Evolutionary conservation across 2,888 invertebrate species (phyloP).

Genomic region (Lithophane socia): DNA sequence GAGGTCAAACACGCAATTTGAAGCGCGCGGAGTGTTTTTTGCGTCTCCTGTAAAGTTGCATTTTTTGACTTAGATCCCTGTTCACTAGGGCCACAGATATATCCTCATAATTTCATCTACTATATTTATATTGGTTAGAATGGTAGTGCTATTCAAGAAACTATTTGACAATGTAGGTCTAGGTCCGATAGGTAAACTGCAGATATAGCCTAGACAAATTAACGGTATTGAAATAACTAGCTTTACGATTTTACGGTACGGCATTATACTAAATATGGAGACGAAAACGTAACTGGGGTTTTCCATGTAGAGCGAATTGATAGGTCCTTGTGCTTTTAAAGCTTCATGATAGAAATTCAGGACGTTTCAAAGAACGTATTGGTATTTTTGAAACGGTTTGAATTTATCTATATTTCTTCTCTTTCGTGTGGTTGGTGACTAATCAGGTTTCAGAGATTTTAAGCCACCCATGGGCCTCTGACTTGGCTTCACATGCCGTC

Average conservation of each 20-base stretch:
- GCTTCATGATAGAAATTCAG: not conserved
- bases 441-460: too few species aligned
- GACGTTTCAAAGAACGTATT: not conserved
- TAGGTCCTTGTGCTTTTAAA: not conserved
- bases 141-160: not conserved
- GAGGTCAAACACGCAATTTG: too few species aligned
- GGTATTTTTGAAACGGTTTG: not conserved
- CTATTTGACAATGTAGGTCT: constrained; percentile 22
- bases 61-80: too few species aligned
- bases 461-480: too few species aligned
- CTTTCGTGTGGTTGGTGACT: too few species aligned
- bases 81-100: too few species aligned
- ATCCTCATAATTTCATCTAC: too few species aligned
- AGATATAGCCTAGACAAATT: constrained; percentile 7
- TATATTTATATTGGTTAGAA: too few species aligned
- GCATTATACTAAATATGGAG: not conserved
- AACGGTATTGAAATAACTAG: constrained; percentile 23
- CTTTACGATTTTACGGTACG: not conserved
- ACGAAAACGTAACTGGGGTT: not conserved
- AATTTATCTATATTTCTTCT: not conserved
- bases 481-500: too few species aligned
- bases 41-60: too few species aligned
- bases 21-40: too few species aligned
- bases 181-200: constrained; percentile 10
- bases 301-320: constrained; percentile 6